Conservation (phyloP, 2,888 invertebrate genomes). For the Caenorhabditis plicata region DNA sequence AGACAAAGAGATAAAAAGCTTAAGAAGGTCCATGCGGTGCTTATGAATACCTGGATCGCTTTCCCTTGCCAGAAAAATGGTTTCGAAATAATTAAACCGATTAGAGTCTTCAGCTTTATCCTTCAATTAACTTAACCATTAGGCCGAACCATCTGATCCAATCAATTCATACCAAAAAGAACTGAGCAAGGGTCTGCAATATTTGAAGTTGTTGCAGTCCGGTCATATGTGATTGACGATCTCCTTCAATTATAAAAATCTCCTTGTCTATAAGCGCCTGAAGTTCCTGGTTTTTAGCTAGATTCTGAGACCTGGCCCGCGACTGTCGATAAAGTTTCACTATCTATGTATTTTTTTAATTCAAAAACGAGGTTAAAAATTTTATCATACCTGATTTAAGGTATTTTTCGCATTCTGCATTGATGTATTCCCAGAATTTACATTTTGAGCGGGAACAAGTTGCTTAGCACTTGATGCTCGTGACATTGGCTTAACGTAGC, state of each 20-base stretch:
- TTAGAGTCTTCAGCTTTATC: constrained; percentile 36
- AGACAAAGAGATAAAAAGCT: constrained; percentile 30
- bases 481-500: no score
- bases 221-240: constrained; percentile 33
- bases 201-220: constrained; percentile 32
- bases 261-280: constrained; percentile 41
- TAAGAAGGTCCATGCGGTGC: constrained; percentile 24
- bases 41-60: constrained; percentile 36
- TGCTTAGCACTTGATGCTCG: no score
- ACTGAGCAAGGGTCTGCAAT: constrained; percentile 23
- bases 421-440: no score
- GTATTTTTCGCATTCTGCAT: constrained; percentile 3
- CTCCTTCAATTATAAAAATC: constrained; percentile 35
- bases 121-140: constrained; percentile 7
- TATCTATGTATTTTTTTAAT: constrained; percentile 1
- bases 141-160: no score
- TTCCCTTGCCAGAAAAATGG: constrained; percentile 42
- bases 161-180: constrained; percentile 37
- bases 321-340: no score
- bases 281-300: constrained; percentile 30
- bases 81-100: constrained; percentile 38
- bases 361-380: neutral
- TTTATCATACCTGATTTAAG: constrained; percentile 4
- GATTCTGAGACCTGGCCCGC: constrained; percentile 1
- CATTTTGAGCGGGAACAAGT: no score